A percentile compares a stretch with the other conserved stretches of the same genome.
These are phyloP conservation scores for Babyrousa celebensis DNA, from an alignment of 2,797 vertebrate genomes.

Conservation along the genomic window DNA sequence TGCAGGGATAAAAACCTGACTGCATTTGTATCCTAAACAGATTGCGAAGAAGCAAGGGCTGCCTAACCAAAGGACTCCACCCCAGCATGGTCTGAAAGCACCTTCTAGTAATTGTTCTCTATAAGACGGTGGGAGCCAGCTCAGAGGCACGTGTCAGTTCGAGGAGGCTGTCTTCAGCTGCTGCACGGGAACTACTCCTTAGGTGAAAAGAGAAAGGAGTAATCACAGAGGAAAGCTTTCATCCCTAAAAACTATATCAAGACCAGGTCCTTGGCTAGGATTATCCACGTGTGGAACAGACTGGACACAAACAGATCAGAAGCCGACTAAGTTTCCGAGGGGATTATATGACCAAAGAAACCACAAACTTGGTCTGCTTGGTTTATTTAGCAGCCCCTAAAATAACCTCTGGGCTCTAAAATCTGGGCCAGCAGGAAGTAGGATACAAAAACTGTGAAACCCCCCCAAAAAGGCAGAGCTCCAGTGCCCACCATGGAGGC, in stretches of 20 bases:
- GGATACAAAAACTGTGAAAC: slow-evolving; percentile 73
- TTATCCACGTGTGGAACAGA: background rate
- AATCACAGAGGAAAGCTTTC: background rate
- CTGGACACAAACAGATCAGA: slow-evolving; percentile 2
- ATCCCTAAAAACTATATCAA: slow-evolving; percentile 10
- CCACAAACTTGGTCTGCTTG: background rate
- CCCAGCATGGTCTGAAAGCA: background rate
- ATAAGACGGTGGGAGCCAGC: background rate
- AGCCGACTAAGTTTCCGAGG: slow-evolving; percentile 21
- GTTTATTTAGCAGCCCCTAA: background rate
- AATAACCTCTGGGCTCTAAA: slow-evolving; percentile 39
- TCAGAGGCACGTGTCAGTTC: background rate
- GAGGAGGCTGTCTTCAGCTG: background rate
- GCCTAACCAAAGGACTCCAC: background rate
- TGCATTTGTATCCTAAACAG: background rate
- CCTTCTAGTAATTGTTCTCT: background rate
- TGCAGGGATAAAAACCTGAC: background rate
- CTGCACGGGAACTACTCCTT: background rate
- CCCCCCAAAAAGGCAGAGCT: background rate
- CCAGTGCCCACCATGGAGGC: background rate
- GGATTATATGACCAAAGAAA: slow-evolving; percentile 23
- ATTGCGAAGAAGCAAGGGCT: background rate
- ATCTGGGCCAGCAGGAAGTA: slow-evolving; percentile 49
- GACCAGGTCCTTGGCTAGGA: background rate
- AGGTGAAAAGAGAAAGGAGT: background rate